Conservation (phyloP, 1,140 invertebrate genomes). For the Euura lappo region DNA sequence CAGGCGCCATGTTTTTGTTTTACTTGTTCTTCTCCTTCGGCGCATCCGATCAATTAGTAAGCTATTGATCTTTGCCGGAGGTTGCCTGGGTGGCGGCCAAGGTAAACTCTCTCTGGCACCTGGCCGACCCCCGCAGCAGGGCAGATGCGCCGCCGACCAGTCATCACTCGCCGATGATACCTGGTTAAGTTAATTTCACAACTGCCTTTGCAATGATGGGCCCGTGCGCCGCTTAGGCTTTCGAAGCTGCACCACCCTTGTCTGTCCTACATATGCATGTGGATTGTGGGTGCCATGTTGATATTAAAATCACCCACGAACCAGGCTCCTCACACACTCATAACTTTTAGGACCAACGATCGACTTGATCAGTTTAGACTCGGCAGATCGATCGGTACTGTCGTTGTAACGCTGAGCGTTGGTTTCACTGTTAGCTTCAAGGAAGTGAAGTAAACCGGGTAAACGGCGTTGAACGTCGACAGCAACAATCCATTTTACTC, state of each 20-base stretch:
- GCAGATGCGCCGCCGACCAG: slow-evolving; percentile 5
- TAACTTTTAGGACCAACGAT: too few species aligned
- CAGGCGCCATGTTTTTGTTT: not conserved
- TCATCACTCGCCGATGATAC: slow-evolving; percentile 6
- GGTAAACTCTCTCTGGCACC: not conserved
- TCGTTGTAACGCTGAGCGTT: too few species aligned
- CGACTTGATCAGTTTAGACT: too few species aligned
- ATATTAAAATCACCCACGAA: too few species aligned
- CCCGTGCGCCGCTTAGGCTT: not conserved
- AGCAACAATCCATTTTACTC: slow-evolving; percentile 27
- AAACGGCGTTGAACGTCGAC: not conserved
- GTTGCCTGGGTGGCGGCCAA: not conserved
- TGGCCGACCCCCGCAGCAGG: slow-evolving; percentile 5
- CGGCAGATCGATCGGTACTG: too few species aligned
- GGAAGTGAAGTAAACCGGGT: slow-evolving; percentile 31
- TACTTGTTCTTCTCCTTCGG: not conserved
- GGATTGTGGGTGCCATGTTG: too few species aligned
- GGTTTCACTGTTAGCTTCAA: slow-evolving; percentile 21
- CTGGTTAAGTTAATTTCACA: slow-evolving; percentile 7
- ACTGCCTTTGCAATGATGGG: not conserved
- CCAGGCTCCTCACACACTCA: too few species aligned
- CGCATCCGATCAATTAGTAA: slow-evolving; percentile 7
- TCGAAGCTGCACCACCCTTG: too few species aligned
- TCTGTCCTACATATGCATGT: too few species aligned
- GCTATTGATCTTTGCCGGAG: slow-evolving; percentile 6